Percentiles rank a stretch among this genome's conserved stretches.
Evolutionary conservation across 2,113 vertebrate genomes (phyloP).

Genomic region (Myrmecophaga tridactyla): DNA sequence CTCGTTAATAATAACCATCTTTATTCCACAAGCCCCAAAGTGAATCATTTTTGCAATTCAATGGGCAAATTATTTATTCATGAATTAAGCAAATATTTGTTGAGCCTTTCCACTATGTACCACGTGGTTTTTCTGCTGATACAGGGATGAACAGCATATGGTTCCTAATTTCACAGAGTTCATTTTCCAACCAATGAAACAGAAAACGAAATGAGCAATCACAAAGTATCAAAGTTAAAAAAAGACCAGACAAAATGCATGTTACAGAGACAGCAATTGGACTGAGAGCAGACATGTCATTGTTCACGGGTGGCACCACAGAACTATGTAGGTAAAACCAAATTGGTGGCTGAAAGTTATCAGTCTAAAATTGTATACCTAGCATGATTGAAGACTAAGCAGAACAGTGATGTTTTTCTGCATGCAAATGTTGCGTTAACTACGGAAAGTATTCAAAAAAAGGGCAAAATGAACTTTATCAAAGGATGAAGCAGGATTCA

Average conservation of each 20-base stretch:
- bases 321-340: neutral
- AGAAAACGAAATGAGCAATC: neutral
- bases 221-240: neutral
- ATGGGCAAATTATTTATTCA: conserved; percentile 40
- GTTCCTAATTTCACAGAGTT: neutral
- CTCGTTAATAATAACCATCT: neutral
- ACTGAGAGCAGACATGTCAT: neutral
- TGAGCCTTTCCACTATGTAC: neutral
- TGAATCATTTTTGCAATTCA: conserved; percentile 53
- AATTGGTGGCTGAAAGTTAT: neutral
- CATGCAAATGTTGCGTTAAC: neutral
- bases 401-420: neutral
- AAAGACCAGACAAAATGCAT: neutral
- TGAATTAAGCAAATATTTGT: conserved; percentile 57
- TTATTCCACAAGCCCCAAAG: neutral
- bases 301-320: neutral
- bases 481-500: neutral
- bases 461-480: neutral
- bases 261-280: neutral
- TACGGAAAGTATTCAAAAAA: neutral
- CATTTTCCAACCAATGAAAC: neutral
- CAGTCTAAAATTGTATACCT: neutral
- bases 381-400: neutral
- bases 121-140: conserved; percentile 18
- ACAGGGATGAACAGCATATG: conserved; percentile 3